phyloP scores from a whole-genome alignment of 2,113 vertebrate species.

The Podarcis raffonei region DNA sequence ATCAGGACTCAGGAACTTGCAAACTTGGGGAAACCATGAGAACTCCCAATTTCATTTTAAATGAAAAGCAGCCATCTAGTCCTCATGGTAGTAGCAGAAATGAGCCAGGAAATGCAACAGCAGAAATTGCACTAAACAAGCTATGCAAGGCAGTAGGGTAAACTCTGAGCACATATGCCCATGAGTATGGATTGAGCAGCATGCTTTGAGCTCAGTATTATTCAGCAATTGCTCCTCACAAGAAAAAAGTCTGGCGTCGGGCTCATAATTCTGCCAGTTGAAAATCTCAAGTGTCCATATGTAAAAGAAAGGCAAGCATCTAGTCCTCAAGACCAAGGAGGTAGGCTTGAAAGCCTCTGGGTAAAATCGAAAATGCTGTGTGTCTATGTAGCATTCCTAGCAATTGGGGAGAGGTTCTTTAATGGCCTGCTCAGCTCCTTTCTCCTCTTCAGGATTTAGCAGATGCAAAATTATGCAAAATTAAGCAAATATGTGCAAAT shows the following conservation, averaged over 20 bases:
- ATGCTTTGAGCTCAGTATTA: neutral
- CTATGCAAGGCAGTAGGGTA: too few species aligned
- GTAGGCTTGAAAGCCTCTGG: too few species aligned
- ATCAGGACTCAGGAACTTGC: neutral
- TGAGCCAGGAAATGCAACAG: neutral
- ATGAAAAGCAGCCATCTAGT: too few species aligned
- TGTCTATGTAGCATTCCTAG: too few species aligned
- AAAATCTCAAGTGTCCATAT: neutral
- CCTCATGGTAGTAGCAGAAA: neutral
- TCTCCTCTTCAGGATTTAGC: neutral
- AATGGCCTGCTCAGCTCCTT: neutral
- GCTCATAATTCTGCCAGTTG: neutral
- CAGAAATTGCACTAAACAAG: neutral
- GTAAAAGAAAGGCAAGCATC: neutral
- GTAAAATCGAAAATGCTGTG: neutral
- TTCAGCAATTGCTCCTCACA: neutral
- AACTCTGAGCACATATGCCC: neutral
- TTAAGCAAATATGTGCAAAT: constrained; percentile 5
- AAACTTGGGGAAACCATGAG: neutral
- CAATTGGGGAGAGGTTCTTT: neutral
- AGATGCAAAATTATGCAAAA: neutral
- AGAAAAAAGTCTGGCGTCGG: neutral
- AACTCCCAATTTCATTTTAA: neutral
- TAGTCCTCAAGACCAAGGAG: neutral
- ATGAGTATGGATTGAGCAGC: too few species aligned